Conservation (phyloP, 2,888 invertebrate species). For the Augochlorella aurata region DNA sequence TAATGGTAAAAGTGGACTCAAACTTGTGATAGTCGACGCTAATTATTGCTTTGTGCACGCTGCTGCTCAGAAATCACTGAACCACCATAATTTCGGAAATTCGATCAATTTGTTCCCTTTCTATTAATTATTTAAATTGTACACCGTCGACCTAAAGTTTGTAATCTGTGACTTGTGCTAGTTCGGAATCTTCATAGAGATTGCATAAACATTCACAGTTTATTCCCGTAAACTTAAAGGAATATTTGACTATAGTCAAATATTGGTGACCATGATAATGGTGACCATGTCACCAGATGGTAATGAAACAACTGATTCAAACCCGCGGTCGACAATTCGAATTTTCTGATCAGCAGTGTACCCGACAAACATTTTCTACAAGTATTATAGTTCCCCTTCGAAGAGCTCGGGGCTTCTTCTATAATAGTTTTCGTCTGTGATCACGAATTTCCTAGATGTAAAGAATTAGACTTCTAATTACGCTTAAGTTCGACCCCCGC, state of each 20-base stretch:
- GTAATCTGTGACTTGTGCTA: neutral
- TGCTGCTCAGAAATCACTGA: neutral
- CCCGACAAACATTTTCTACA: neutral
- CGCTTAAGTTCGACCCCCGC: conserved; percentile 24
- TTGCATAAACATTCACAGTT: neutral
- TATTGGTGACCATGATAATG: neutral
- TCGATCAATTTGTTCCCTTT: neutral
- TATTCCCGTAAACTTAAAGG: neutral
- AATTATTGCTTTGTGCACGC: conserved; percentile 9
- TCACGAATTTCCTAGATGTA: conserved; percentile 30
- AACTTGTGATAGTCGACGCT: conserved; percentile 10
- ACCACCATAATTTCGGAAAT: neutral
- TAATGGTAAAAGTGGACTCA: conserved; percentile 20
- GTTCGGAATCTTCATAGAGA: neutral
- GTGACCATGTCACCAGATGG: neutral
- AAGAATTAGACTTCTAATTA: conserved; percentile 24
- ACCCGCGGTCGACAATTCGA: neutral
- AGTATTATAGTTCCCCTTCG: conserved; percentile 2
- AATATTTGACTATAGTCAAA: neutral
- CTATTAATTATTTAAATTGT: neutral
- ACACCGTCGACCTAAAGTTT: neutral
- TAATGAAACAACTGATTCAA: neutral
- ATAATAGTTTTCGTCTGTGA: conserved; percentile 38
- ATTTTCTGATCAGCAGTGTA: neutral
- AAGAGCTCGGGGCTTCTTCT: neutral